Conservation (phyloP, 2,113 vertebrate species). For the Oenanthe melanoleuca region DNA sequence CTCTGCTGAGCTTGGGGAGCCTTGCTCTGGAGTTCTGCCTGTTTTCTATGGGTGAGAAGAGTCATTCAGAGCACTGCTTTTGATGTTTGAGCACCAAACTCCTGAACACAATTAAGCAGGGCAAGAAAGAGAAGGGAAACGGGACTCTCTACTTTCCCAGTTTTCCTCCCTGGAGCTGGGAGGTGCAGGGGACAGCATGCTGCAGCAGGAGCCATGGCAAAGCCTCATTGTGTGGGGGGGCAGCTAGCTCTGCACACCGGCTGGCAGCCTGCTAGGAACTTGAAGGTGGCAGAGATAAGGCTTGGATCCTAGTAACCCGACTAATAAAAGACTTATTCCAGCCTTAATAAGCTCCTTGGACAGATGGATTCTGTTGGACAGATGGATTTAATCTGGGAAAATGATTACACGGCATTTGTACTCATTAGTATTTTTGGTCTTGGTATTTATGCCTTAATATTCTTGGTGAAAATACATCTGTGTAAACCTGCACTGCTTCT, state of each 20-base stretch:
- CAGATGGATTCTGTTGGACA: constrained; percentile 68
- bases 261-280: not conserved
- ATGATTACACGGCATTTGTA: constrained; percentile 41
- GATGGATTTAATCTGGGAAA: constrained; percentile 66
- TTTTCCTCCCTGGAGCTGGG: not conserved
- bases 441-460: constrained; percentile 14
- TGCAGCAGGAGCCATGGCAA: not conserved
- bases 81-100: not conserved
- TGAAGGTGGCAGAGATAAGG: constrained; percentile 32
- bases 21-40: not conserved
- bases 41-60: not conserved
- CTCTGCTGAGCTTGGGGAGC: not conserved
- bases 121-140: not conserved
- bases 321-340: constrained; percentile 64
- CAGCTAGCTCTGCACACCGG: rapidly evolving
- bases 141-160: not conserved
- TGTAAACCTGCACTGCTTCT: not conserved
- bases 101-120: not conserved
- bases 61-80: not conserved
- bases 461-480: not conserved
- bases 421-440: constrained; percentile 46
- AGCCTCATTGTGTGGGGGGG: rapidly evolving
- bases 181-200: not conserved
- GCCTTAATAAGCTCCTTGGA: constrained; percentile 67
- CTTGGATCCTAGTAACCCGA: constrained; percentile 42